These are phyloP conservation scores for Notarius lentiginosus DNA, from an alignment of 2,113 vertebrate genomes.

Conservation along the genomic window DNA sequence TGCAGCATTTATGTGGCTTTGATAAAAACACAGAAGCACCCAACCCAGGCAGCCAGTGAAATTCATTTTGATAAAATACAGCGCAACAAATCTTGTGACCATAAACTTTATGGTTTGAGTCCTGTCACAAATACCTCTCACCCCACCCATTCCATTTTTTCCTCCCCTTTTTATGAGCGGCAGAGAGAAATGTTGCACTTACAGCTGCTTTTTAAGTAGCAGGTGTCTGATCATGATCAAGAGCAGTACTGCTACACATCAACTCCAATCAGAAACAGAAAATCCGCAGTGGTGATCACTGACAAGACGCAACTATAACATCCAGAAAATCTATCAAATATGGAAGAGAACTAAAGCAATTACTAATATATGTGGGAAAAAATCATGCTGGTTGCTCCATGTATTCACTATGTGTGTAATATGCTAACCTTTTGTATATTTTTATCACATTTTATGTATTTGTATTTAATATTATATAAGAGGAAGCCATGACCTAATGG, in stretches of 20 bases:
- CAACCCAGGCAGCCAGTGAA: conserved; percentile 38
- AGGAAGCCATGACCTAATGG: too few species aligned
- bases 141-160: conserved; percentile 3
- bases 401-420: background rate
- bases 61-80: conserved; percentile 70
- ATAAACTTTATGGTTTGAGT: conserved; percentile 68
- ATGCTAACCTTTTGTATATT: background rate
- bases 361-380: background rate
- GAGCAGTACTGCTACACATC: conserved; percentile 48
- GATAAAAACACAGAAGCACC: conserved; percentile 24
- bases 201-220: conserved; percentile 62
- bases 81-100: conserved; percentile 66
- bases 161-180: conserved; percentile 54
- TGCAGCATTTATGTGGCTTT: conserved; percentile 50
- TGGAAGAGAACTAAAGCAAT: background rate
- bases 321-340: background rate
- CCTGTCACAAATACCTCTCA: conserved; percentile 65
- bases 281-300: conserved; percentile 62
- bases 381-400: background rate
- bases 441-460: background rate
- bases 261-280: conserved; percentile 38
- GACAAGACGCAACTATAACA: conserved; percentile 58
- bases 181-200: conserved; percentile 58
- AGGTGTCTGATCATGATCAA: conserved; percentile 62
- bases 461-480: too few species aligned